phyloP scores from a whole-genome alignment of 2,113 vertebrate species.

The Solea senegalensis region DNA sequence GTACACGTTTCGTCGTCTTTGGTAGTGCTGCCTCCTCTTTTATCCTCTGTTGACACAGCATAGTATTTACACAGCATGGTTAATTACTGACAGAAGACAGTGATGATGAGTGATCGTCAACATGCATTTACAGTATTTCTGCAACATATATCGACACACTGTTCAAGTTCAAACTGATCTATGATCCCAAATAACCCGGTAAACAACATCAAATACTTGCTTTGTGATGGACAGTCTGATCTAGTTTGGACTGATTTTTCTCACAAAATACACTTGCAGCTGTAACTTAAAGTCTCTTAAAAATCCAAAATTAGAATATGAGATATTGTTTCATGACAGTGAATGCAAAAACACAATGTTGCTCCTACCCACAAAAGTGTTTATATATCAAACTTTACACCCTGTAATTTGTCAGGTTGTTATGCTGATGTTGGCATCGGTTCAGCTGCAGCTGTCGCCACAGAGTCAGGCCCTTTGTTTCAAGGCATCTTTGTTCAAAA shows the following conservation, averaged over 20 bases:
- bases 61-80: conserved; percentile 8
- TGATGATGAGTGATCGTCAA: neutral
- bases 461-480: too few species aligned
- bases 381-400: neutral
- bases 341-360: neutral
- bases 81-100: neutral
- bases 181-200: too few species aligned
- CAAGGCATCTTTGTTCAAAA: too few species aligned
- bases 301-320: neutral
- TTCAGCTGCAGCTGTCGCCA: neutral
- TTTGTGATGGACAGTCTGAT: too few species aligned
- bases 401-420: neutral
- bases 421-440: neutral
- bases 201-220: too few species aligned
- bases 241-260: too few species aligned
- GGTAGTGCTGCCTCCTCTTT: conserved; percentile 90
- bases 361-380: neutral
- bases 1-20: conserved; percentile 92
- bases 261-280: too few species aligned
- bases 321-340: neutral
- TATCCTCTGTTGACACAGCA: conserved; percentile 81
- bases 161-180: too few species aligned
- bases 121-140: neutral
- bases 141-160: too few species aligned
- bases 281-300: too few species aligned